phyloP scores from a whole-genome alignment of 2,797 vertebrate species.

The Anguilla megastoma region DNA sequence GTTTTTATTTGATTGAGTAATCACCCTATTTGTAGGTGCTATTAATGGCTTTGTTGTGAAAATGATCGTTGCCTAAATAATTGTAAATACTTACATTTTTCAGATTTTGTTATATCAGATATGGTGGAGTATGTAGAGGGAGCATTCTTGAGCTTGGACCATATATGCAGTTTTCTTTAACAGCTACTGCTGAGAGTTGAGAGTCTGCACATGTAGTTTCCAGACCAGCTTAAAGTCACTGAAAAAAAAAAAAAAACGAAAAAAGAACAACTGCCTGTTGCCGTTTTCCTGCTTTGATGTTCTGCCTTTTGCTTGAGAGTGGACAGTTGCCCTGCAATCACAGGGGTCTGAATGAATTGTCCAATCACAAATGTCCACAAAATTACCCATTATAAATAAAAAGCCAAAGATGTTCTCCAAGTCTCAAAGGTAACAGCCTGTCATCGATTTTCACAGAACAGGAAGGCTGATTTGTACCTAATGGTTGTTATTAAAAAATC shows the following conservation, averaged over 20 bases:
- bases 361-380: neutral
- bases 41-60: neutral
- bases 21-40: neutral
- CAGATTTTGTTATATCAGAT: neutral
- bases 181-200: neutral
- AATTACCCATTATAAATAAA: slow-evolving; percentile 23
- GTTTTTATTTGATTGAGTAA: neutral
- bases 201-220: slow-evolving; percentile 8
- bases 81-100: neutral
- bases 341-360: neutral
- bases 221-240: slow-evolving; percentile 29
- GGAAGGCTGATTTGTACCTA: slow-evolving; percentile 21
- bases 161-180: slow-evolving; percentile 29
- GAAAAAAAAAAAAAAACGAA: slow-evolving; percentile 24
- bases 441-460: slow-evolving; percentile 34
- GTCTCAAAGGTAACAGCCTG: slow-evolving; percentile 14
- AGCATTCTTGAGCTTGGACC: neutral
- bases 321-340: slow-evolving; percentile 29
- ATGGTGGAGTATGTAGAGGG: neutral
- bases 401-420: slow-evolving; percentile 44
- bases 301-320: slow-evolving; percentile 37
- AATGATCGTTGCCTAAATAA: neutral
- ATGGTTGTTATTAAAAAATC: neutral
- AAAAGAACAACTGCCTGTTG: slow-evolving; percentile 21
- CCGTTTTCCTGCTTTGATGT: slow-evolving; percentile 31